Evolutionary conservation across 2,113 vertebrate genomes (phyloP).

Genomic region (Himantopus leucocephalus): DNA sequence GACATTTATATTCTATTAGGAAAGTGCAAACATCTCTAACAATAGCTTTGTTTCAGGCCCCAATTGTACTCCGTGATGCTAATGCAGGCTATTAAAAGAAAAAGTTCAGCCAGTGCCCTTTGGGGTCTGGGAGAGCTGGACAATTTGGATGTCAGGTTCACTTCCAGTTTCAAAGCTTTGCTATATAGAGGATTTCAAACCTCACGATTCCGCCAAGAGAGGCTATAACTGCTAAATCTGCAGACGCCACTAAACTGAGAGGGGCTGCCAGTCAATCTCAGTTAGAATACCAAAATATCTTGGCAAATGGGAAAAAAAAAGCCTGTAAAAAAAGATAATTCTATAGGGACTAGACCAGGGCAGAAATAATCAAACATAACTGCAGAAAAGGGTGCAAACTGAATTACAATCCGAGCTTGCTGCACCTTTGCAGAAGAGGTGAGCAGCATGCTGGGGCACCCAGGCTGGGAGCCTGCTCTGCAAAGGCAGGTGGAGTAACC

Average conservation of each 20-base stretch:
- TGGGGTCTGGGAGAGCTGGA: background rate
- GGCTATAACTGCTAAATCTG: background rate
- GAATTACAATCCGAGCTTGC: background rate
- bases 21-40: slow-evolving; percentile 15
- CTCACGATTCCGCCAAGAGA: background rate
- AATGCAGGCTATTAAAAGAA: slow-evolving; percentile 29
- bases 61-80: background rate
- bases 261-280: background rate
- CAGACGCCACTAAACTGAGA: background rate
- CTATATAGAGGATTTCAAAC: background rate
- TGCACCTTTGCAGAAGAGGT: background rate
- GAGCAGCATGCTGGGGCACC: background rate
- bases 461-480: background rate
- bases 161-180: background rate
- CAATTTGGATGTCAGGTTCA: background rate
- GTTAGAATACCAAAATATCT: background rate
- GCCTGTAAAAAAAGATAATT: background rate
- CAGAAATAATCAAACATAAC: background rate
- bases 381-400: background rate
- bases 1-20: slow-evolving; percentile 1
- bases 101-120: background rate
- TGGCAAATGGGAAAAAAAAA: background rate
- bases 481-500: background rate
- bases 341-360: background rate
- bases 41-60: background rate